phyloP scores from a whole-genome alignment of 2,888 invertebrate species.

The Nephrotoma guestfalica region DNA sequence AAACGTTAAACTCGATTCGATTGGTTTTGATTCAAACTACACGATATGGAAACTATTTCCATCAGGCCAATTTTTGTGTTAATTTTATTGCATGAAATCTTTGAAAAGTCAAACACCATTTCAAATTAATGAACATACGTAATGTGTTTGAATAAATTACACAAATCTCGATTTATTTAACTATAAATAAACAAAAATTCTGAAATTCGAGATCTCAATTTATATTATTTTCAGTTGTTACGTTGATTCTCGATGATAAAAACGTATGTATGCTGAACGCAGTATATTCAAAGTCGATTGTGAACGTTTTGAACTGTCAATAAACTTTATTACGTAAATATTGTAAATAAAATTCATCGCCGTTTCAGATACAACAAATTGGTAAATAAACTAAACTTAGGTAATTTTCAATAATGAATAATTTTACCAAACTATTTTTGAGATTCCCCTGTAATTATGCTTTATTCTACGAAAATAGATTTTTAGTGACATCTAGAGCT shows the following conservation, averaged over 20 bases:
- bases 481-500: no score
- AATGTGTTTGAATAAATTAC: not conserved
- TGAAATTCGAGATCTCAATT: not conserved
- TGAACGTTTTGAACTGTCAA: not conserved
- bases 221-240: not conserved
- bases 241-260: not conserved
- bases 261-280: not conserved
- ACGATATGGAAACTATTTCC: not conserved
- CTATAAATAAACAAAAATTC: not conserved
- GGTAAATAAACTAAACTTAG: no score
- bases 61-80: not conserved
- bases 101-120: not conserved
- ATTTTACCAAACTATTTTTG: no score
- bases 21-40: no score
- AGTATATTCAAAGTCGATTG: not conserved
- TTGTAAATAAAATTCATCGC: no score
- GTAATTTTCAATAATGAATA: no score
- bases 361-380: no score
- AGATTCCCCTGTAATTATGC: no score
- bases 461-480: no score
- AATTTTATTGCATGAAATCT: not conserved
- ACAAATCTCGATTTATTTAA: not conserved
- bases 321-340: no score
- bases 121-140: not conserved
- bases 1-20: not conserved